These are phyloP conservation scores for Ceratina calcarata DNA, from an alignment of 1,140 invertebrate species.

Conservation along the genomic window DNA sequence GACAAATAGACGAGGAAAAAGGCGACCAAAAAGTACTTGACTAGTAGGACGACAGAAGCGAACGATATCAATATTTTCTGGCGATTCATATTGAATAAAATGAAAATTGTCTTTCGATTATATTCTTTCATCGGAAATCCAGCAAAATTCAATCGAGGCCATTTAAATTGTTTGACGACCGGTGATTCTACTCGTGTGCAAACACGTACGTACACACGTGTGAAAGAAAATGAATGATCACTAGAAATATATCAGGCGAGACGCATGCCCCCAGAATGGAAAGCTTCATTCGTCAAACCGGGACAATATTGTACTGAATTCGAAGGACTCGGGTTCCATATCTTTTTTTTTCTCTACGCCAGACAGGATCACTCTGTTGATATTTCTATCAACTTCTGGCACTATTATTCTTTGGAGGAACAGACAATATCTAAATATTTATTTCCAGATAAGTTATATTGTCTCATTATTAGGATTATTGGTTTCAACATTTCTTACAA, in stretches of 20 bases:
- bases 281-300: constrained; percentile 36
- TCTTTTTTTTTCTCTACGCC: background rate
- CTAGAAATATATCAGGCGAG: constrained; percentile 31
- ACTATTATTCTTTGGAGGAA: background rate
- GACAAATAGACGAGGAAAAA: too few species aligned
- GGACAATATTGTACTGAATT: constrained; percentile 27
- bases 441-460: background rate
- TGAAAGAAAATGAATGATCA: constrained; percentile 29
- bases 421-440: background rate
- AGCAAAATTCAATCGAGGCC: background rate
- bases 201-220: too few species aligned
- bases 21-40: background rate
- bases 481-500: background rate
- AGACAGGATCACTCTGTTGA: background rate
- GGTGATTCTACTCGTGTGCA: background rate
- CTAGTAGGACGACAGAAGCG: background rate
- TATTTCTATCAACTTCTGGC: background rate
- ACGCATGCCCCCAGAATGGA: constrained; percentile 13
- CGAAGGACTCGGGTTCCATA: background rate
- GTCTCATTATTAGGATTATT: background rate
- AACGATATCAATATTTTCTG: background rate
- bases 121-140: background rate
- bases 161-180: constrained; percentile 18
- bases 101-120: constrained; percentile 26
- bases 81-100: constrained; percentile 21